Evolutionary conservation across 2,888 invertebrate genomes (phyloP).

Genomic region (Drosophila borborema): DNA sequence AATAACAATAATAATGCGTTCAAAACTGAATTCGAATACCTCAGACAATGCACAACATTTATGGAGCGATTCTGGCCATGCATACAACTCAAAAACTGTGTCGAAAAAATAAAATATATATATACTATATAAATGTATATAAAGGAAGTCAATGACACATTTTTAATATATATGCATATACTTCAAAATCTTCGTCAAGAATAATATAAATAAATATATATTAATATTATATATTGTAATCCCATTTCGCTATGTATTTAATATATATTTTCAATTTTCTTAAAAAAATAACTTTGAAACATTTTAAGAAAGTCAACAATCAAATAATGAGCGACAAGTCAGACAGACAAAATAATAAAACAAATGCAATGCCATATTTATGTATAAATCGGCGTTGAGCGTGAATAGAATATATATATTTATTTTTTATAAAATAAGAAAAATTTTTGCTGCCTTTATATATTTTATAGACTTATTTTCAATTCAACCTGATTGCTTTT

Average conservation of each 20-base stretch:
- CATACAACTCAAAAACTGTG: conserved; percentile 11
- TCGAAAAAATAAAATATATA: neutral
- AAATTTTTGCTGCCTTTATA: neutral
- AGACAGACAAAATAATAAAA: neutral
- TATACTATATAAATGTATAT: neutral
- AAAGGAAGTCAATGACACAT: conserved; percentile 40
- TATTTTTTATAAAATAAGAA: neutral
- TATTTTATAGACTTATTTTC: conserved; percentile 1
- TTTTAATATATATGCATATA: conserved; percentile 6
- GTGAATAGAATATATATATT: neutral
- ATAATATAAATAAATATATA: conserved; percentile 16
- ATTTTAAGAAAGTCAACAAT: conserved; percentile 7
- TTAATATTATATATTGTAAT: neutral
- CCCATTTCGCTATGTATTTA: conserved; percentile 2
- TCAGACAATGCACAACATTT: conserved; percentile 17
- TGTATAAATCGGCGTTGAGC: neutral
- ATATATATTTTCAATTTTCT: conserved; percentile 12
- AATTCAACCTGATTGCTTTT: neutral
- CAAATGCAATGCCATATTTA: neutral
- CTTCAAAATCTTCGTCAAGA: conserved; percentile 40
- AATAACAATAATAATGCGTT: conserved; percentile 44
- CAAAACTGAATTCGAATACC: conserved; percentile 16
- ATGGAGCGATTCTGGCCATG: conserved; percentile 11
- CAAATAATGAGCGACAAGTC: conserved; percentile 3
- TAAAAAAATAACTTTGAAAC: conserved; percentile 3